Base-by-base conservation (phyloP, 2,888 invertebrate species). In the Diarsia rubi region DNA sequence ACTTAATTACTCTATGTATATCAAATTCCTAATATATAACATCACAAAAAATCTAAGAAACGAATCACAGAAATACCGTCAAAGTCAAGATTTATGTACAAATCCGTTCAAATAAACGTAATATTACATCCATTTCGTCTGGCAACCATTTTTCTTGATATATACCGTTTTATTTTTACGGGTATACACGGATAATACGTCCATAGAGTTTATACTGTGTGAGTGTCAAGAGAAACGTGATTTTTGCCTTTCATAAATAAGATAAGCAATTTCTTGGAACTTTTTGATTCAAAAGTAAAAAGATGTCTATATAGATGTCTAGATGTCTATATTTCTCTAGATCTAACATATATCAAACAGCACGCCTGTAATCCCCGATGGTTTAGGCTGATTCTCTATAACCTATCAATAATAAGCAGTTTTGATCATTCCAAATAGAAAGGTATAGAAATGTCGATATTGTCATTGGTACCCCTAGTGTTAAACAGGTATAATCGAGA, bases 211-310 rank as follows among this genome's bases (percentile, higher is more conserved):
- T 69, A 44, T 60, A 60, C 42, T 65, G 45, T 24, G 47, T 70
- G 24, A 59, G 42, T 44, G 57, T 60, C 42, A 47, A 70, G 8
- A 65, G 12, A 70, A 63, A 86, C 82, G 37, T 6, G 31, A 74
- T 84, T 74, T 73, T 75, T 63, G 62, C 64, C 44, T 82, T 80
- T 74, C 62, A 73, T 66, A 79, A 74, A 72, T 73, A 76, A 42
- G 49, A 84, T n/a, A n/a, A 69, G 57, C 19, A 69, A 62, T 72
- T 72, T 47, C 71, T 70, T 42, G 31, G 24, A 63, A 64, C n/a
- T 21, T 42, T 81, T 59, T 69, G 9, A 67, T 64, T 54, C 3
- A 8, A 1, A 1, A 19, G 19, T 47, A 21, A 47, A 60, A 57
- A 57, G 27, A 8, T 19, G 54, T 4, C 3, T n/a, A n/a, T n/a